Evolutionary conservation across 2,113 vertebrate genomes (phyloP).

Genomic region (Dunckerocampus dactyliophorus): DNA sequence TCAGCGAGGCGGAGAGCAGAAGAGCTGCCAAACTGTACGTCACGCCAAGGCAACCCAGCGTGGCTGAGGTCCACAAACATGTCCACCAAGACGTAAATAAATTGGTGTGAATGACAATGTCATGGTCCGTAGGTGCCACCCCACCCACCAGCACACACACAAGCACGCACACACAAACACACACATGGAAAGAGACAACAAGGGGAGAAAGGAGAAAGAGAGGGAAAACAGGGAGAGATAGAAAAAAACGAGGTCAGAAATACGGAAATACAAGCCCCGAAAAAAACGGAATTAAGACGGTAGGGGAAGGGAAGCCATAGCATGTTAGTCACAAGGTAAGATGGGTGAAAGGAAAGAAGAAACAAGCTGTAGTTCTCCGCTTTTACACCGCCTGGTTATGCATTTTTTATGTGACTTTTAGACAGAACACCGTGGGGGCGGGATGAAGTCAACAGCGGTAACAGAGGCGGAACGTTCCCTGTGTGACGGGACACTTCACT

Average conservation of each 20-base stretch:
- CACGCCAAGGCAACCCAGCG: slow-evolving; percentile 82
- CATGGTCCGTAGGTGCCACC: slow-evolving; percentile 67
- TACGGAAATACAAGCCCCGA: slow-evolving; percentile 83
- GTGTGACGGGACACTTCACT: too few species aligned
- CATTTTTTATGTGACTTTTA: too few species aligned
- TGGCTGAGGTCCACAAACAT: slow-evolving; percentile 76
- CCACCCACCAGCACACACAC: slow-evolving; percentile 61
- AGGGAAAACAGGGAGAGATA: slow-evolving; percentile 78
- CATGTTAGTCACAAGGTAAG: slow-evolving; percentile 56
- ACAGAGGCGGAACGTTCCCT: too few species aligned
- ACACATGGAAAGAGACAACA: slow-evolving; percentile 25
- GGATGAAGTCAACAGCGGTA: too few species aligned
- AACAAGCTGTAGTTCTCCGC: neutral
- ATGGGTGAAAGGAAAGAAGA: slow-evolving; percentile 28
- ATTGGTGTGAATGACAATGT: slow-evolving; percentile 65
- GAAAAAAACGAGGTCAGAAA: slow-evolving; percentile 94
- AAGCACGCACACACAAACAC: slow-evolving; percentile 38
- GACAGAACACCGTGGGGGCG: too few species aligned
- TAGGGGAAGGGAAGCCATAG: slow-evolving; percentile 60
- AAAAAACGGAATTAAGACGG: slow-evolving; percentile 74
- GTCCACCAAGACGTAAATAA: slow-evolving; percentile 20
- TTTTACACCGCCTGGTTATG: too few species aligned
- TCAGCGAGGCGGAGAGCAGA: slow-evolving; percentile 80
- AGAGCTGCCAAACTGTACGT: slow-evolving; percentile 85
- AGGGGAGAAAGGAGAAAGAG: slow-evolving; percentile 41